These are phyloP conservation scores for Cololabis saira DNA, from an alignment of 2,113 vertebrate species.

Conservation along the genomic window DNA sequence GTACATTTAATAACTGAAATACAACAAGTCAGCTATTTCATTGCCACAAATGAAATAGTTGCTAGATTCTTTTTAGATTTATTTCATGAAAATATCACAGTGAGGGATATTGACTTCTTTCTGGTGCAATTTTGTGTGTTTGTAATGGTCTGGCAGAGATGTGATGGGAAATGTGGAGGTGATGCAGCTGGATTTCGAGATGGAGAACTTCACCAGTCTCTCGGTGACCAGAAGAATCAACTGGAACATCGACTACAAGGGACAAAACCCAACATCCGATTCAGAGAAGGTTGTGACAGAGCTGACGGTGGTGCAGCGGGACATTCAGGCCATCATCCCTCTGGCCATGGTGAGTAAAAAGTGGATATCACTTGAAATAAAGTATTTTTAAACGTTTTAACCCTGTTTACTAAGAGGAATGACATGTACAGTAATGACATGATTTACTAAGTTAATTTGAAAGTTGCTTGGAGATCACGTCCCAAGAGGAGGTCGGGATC, in stretches of 20 bases:
- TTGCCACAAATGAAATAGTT: slow-evolving; percentile 26
- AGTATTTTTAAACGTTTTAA: too few species aligned
- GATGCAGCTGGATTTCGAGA: slow-evolving; percentile 98
- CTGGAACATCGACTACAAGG: slow-evolving; percentile 97
- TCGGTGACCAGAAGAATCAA: slow-evolving; percentile 96
- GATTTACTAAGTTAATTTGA: too few species aligned
- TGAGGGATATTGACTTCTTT: background rate
- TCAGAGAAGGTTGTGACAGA: slow-evolving; percentile 95
- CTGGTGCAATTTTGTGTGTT: background rate
- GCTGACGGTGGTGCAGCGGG: slow-evolving; percentile 94
- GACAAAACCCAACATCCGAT: slow-evolving; percentile 86
- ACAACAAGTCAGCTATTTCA: slow-evolving; percentile 40
- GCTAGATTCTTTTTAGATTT: background rate
- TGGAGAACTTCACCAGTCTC: slow-evolving; percentile 99
- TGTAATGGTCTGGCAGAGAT: slow-evolving; percentile 76
- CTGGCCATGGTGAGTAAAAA: slow-evolving; percentile 92
- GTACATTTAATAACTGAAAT: slow-evolving; percentile 48
- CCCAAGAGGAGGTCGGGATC: too few species aligned
- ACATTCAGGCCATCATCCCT: slow-evolving; percentile 95
- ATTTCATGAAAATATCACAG: background rate
- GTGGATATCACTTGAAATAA: too few species aligned
- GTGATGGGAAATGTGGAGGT: slow-evolving; percentile 86
- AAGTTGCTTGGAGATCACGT: too few species aligned
- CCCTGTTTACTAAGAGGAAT: too few species aligned
- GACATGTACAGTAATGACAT: too few species aligned